These are phyloP conservation scores for Cryptocheilus praepositus DNA, from an alignment of 2,888 invertebrate genomes.

Conservation along the genomic window DNA sequence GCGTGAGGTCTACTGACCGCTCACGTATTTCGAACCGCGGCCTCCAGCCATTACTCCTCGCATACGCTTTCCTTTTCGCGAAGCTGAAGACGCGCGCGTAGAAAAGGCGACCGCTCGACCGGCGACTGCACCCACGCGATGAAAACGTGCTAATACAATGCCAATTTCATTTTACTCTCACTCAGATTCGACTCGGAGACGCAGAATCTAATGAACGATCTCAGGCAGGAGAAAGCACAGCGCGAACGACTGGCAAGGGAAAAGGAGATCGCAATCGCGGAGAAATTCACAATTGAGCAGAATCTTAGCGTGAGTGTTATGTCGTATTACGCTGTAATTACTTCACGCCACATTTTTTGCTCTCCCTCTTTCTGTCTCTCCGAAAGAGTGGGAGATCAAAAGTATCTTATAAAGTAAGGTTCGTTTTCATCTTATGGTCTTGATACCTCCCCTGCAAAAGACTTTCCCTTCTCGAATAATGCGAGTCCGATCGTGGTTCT, in stretches of 20 bases:
- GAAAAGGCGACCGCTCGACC: slow-evolving; percentile 7
- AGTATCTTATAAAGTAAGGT: too few relatives aligned
- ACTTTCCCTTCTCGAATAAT: slow-evolving; percentile 1
- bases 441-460: neutral
- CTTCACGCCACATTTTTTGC: too few relatives aligned
- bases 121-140: neutral
- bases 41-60: neutral
- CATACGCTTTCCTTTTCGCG: neutral
- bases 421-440: too few relatives aligned
- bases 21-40: too few relatives aligned
- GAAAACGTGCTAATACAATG: neutral
- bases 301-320: slow-evolving; percentile 83
- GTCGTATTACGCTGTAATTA: too few relatives aligned
- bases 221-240: slow-evolving; percentile 86
- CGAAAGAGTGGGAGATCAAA: too few relatives aligned
- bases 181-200: slow-evolving; percentile 89
- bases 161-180: neutral
- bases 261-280: slow-evolving; percentile 88
- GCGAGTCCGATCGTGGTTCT: neutral
- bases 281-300: slow-evolving; percentile 92
- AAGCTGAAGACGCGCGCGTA: too few relatives aligned
- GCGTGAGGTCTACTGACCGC: too few relatives aligned
- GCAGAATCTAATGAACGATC: slow-evolving; percentile 87
- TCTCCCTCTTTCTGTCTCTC: too few relatives aligned
- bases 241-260: slow-evolving; percentile 89